Percentiles rank a stretch among this genome's conserved stretches.
Conservation (phyloP, 2,113 vertebrate genomes). For the Serilophus lunatus region DNA sequence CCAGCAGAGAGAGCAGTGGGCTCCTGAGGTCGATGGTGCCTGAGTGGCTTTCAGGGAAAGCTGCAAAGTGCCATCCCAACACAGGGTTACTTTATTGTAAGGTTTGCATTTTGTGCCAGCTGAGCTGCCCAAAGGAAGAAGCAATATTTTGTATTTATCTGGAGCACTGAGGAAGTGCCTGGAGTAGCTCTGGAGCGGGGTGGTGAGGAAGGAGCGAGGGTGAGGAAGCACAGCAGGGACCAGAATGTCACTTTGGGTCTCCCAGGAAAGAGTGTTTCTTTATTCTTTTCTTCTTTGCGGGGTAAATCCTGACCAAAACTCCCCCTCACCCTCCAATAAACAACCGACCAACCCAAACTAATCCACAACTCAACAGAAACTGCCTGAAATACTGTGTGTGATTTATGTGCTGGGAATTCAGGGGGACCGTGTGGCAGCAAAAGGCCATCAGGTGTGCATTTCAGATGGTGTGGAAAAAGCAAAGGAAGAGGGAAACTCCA, state of each 20-base stretch:
- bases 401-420: neutral
- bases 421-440: neutral
- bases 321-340: neutral
- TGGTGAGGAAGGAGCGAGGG: neutral
- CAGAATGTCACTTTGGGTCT: neutral
- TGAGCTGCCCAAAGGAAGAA: neutral
- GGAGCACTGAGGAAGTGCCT: neutral
- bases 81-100: neutral
- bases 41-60: neutral
- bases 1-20: neutral
- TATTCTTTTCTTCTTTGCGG: neutral
- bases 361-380: neutral
- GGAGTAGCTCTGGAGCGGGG: neutral
- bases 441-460: neutral
- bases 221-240: accelerated
- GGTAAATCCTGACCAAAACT: neutral
- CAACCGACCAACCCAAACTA: neutral
- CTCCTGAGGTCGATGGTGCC: neutral
- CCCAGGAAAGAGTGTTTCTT: no score
- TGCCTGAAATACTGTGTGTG: neutral
- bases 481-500: neutral
- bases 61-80: neutral
- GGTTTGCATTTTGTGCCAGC: accelerated
- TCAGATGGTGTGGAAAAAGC: no score
- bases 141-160: accelerated